Base-by-base conservation (phyloP, 2,113 vertebrate species). In the Cyprinus carpio region DNA sequence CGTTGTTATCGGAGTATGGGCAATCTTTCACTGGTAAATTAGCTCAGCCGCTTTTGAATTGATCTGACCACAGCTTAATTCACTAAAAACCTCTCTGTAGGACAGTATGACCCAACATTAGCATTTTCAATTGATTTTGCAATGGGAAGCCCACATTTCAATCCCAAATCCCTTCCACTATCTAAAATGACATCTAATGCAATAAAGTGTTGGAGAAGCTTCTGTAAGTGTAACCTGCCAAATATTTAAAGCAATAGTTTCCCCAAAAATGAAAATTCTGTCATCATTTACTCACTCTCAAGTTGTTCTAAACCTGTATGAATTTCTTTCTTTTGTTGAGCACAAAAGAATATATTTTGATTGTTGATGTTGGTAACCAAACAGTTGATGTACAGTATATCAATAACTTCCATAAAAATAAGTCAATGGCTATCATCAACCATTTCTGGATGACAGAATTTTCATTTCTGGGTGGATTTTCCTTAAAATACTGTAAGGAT, bases 41-140 rank as follows among this genome's bases (percentile, higher is more conserved):
- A 49, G 43, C 43, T 69, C 18, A 69, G 78, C 4, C 6, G 37
- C n/a, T 2, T 80, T 64, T 65, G 37, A 80, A 80, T 80, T 80
- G 78, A 80, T 80, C 58, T 12, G 23, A 80, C 58, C 43, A 29
- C 8, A 31, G 6, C 18, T 80, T 82, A 67, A 69, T 69, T 69
- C 43, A 51, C 37, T 51, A 69, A 69, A 49, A 13, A n/a, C 15
- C 13, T 46, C 77, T 64, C 58, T 1, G 2, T 6, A 64, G 6
- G 27, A 56, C 58, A 43, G n/a, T 27, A n/a, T 49, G 64, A 8
- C 80, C 3, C 43, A 34, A 29, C 60, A 20, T 65, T 46, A 69
- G 46, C 11, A 69, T 51, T 65, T 13, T 82, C 62, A 34, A 82
- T 69, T 82, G 80, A 82, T 82, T 51, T 82, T 82, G 40, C 27